Evolutionary conservation across 1,140 invertebrate species (phyloP).

Genomic region (Maniola jurtina): DNA sequence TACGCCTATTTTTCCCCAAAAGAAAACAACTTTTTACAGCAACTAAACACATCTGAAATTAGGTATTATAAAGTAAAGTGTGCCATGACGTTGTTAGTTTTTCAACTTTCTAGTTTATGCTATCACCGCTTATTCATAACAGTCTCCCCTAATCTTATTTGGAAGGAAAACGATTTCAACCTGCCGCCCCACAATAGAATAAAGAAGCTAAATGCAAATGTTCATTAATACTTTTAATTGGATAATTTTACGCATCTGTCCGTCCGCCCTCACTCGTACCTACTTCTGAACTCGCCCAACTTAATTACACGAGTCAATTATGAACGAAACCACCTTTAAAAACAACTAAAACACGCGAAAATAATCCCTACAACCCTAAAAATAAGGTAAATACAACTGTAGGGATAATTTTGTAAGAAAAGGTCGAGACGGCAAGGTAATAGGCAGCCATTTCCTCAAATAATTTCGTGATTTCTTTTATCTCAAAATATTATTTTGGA

Average conservation of each 20-base stretch:
- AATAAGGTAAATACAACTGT: slow-evolving; percentile 10
- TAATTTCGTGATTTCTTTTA: slow-evolving; percentile 20
- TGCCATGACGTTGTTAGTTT: no score
- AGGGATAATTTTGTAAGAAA: slow-evolving; percentile 12
- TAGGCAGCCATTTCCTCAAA: slow-evolving; percentile 18
- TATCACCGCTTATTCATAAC: no score
- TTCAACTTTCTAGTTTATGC: no score
- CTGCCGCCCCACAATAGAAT: slow-evolving; percentile 12
- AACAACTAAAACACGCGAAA: not conserved
- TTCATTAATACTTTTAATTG: slow-evolving; percentile 47
- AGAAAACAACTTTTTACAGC: no score
- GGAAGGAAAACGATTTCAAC: slow-evolving; percentile 5
- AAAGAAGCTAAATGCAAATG: slow-evolving; percentile 37
- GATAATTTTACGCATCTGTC: slow-evolving; percentile 45
- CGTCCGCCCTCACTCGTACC: slow-evolving; percentile 29
- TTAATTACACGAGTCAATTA: slow-evolving; percentile 43
- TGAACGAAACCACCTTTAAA: slow-evolving; percentile 15
- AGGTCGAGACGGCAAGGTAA: slow-evolving; percentile 14
- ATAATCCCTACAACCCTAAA: slow-evolving; percentile 2
- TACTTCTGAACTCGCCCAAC: slow-evolving; percentile 36
- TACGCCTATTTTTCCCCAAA: no score
- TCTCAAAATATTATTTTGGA: slow-evolving; percentile 22
- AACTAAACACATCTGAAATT: no score
- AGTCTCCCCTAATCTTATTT: not conserved
- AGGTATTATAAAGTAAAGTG: no score